phyloP scores from a whole-genome alignment of 37 sponge, comb jelly and placozoan species.

The Axinella damicornis region DNA sequence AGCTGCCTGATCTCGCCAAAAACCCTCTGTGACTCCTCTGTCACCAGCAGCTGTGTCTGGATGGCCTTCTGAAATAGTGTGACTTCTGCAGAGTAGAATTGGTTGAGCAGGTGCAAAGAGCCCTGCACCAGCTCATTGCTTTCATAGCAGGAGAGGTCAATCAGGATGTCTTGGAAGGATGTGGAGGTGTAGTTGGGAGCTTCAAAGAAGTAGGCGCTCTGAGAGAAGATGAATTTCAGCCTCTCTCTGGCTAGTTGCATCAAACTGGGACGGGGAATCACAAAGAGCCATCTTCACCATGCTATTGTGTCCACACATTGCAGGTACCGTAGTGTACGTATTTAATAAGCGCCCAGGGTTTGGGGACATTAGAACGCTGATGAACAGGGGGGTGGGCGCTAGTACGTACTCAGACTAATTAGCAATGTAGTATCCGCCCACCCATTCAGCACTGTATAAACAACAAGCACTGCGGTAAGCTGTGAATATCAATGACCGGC shows the following conservation, averaged over 20 bases:
- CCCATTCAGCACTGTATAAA: too few species aligned
- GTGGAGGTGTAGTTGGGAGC: not conserved
- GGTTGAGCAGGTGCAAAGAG: slow-evolving; percentile 64
- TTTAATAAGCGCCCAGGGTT: too few species aligned
- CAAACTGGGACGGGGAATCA: not conserved
- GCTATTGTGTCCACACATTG: too few species aligned
- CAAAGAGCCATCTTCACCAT: too few species aligned
- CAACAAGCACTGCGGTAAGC: too few species aligned
- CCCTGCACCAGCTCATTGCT: slow-evolving; percentile 41
- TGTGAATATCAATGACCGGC: too few species aligned
- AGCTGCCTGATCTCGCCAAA: not conserved
- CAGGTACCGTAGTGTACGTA: too few species aligned
- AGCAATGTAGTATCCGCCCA: too few species aligned
- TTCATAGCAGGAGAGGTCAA: slow-evolving; percentile 63
- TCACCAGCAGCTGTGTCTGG: slow-evolving; percentile 46
- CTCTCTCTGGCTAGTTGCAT: slow-evolving; percentile 8
- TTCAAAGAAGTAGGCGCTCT: slow-evolving; percentile 31
- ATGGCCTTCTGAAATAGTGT: slow-evolving; percentile 68
- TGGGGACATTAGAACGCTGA: too few species aligned
- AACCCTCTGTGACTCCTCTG: not conserved
- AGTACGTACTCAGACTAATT: too few species aligned
- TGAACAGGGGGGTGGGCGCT: too few species aligned
- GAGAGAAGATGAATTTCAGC: slow-evolving; percentile 3
- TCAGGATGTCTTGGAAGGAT: not conserved
- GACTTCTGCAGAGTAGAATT: slow-evolving; percentile 36